Base-by-base conservation (phyloP, 1,140 invertebrate genomes). In the Potamilus streckersoni region DNA sequence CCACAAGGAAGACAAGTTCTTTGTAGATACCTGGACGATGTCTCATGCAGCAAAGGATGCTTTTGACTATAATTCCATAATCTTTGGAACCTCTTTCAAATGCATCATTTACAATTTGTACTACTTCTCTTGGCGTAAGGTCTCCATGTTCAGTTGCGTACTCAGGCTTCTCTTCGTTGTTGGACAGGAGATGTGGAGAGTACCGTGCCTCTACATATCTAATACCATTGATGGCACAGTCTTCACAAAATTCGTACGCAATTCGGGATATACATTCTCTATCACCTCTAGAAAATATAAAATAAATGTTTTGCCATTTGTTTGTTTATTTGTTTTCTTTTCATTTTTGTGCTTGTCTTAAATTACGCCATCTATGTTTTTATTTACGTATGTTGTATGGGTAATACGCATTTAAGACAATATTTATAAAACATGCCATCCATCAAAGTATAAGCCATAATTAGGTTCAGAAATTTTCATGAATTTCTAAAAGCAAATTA, bases 161-260 rank as follows among this genome's bases (percentile, higher is more conserved):
- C 60, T 63, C 72, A 12, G 68, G 76, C 76, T 82, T 70, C 12
- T 81, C 62, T n/a, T 74, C 63, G 6, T 69, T 70, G 61, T 80
- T 84, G 31, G 81, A 79, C 5, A 92, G 73, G 3, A 92, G 74
- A 76, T 93, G 92, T 2, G 93, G 93, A 70, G 84, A 88, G 80
- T 91, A 93, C 23, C 93, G 88, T 0, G 89, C 90, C 86, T 93
- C 93, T 20, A 89, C 89, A 83, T 93, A 93, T 19, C 89, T 74
- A 3, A 93, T 90, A 20, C 91, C 90, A 69, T 91, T 71, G 1
- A 84, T 79, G 8, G 91, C 85, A 74, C 90, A 85, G 84, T 93
- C 92, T 85, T 93, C 92, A 76, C 91, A 92, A 79, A 92, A 91
- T 83, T 93, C 93, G 79, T 92, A 92, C 4, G 92, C 91, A 17